Base-by-base conservation (phyloP, 2,888 invertebrate genomes). In the Chouioia cunea region DNA sequence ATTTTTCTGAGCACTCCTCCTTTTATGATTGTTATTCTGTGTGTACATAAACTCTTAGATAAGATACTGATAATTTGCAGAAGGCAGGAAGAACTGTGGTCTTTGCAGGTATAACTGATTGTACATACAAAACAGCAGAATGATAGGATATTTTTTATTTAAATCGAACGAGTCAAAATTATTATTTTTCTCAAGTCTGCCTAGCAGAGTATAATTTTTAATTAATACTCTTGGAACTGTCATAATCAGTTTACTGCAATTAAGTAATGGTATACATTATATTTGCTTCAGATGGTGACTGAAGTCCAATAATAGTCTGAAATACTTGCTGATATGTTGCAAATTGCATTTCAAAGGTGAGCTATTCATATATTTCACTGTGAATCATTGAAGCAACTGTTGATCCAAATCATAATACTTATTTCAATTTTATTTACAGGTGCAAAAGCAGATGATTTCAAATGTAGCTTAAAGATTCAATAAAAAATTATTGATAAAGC, bases 381-480 rank as follows among this genome's bases (percentile, higher is more conserved):
- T n/a, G n/a, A n/a, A 48, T 14, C n/a, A 59, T 52, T 36, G 53
- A 12, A 22, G 2, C 8, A 18, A 36, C 20, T 3, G 16, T 2
- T 16, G 48, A 65, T n/a, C 2, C 16, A 18, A n/a, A 12, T 15
- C 36, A 23, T 23, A 36, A 44, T 50, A 70, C 22, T 48, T 23
- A 8, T 43, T 56, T 63, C 14, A 65, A 56, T 44, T 47, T 20
- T 36, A 4, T 27, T 65, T 73, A 43, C 71, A 81, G 78, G 67
- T 78, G 75, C 68, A 71, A 76, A 75, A 75, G 78, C 78, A 85
- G 84, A 82, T 85, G 85, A 85, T 85, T 82, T 81, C 81, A 77
- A 79, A 80, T 78, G 77, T 78, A 78, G 78, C 73, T 76, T 78
- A 78, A 78, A 75, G 77, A 76, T 69, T 77, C 76, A 76, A 75